Percentiles rank a stretch among this genome's conserved stretches.
Conservation (phyloP, 2,113 vertebrate genomes). For the Rhabdomys dilectus region DNA sequence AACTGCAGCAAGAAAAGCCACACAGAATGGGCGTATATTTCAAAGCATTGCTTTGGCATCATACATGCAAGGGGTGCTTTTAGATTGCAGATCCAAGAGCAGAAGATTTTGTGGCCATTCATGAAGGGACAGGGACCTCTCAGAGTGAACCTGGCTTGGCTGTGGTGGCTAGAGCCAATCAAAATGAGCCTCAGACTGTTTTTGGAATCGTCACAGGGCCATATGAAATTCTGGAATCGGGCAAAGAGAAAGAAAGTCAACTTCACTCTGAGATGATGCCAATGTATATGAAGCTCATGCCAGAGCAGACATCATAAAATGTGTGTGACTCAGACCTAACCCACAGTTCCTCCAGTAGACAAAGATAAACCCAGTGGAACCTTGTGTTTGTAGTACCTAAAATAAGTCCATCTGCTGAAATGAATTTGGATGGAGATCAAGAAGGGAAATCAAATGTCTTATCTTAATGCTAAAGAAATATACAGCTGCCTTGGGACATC, state of each 20-base stretch:
- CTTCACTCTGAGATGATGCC: conserved; percentile 76
- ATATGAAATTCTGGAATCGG: conserved; percentile 43
- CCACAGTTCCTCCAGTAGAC: conserved; percentile 52
- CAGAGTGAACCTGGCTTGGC: conserved; percentile 74
- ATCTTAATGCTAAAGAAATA: conserved; percentile 46
- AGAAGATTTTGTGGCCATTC: conserved; percentile 75
- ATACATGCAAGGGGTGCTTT: conserved; percentile 85
- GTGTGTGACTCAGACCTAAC: conserved; percentile 62
- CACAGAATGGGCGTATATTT: conserved; percentile 69
- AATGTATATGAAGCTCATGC: conserved; percentile 68
- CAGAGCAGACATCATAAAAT: conserved; percentile 78
- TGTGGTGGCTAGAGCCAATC: conserved; percentile 32
- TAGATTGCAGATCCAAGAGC: conserved; percentile 80
- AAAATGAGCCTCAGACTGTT: conserved; percentile 48
- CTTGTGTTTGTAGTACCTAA: conserved; percentile 29
- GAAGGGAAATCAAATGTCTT: conserved; percentile 49
- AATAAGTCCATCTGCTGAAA: conserved; percentile 35
- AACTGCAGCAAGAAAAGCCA: conserved; percentile 89
- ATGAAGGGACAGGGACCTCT: conserved; percentile 57
- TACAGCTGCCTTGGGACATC: conserved; percentile 7
- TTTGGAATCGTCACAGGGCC: conserved; percentile 47
- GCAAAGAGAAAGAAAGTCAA: conserved; percentile 55
- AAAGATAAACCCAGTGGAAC: conserved; percentile 51
- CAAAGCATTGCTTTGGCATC: conserved; percentile 78
- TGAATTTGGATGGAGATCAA: conserved; percentile 34